Percentiles rank a stretch among this genome's conserved stretches.
phyloP scores from a whole-genome alignment of 2,888 invertebrate species.

The Diplazon laetatorius region DNA sequence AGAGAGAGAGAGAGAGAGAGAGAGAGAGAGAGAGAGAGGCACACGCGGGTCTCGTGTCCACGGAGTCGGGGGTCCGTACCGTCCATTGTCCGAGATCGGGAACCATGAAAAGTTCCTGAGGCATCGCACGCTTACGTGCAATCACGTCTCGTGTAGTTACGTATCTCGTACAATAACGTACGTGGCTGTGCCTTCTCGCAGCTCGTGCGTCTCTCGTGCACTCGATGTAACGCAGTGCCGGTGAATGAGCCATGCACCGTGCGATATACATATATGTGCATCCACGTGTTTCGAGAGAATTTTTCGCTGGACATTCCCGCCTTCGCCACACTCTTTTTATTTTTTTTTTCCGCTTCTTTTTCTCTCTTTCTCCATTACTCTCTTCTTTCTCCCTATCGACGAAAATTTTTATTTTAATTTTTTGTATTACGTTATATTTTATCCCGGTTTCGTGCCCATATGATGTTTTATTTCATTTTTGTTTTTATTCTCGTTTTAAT shows the following conservation, averaged over 20 bases:
- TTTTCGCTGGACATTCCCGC: background rate
- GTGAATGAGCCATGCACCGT: slow-evolving; percentile 20
- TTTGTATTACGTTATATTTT: too few relatives aligned
- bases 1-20: too few relatives aligned
- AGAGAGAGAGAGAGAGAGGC: background rate
- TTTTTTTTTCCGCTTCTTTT: too few relatives aligned
- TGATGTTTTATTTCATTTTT: too few relatives aligned
- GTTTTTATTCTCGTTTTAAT: too few relatives aligned
- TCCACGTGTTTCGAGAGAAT: slow-evolving; percentile 52
- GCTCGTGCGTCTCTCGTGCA: slow-evolving; percentile 55
- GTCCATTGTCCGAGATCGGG: slow-evolving; percentile 75
- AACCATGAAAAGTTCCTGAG: slow-evolving; percentile 74
- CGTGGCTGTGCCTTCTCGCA: background rate
- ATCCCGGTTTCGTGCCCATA: too few relatives aligned
- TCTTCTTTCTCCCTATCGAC: too few relatives aligned
- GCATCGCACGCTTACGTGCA: slow-evolving; percentile 59
- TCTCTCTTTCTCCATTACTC: background rate
- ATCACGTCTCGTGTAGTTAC: slow-evolving; percentile 19
- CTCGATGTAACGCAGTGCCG: slow-evolving; percentile 41
- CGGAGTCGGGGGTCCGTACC: slow-evolving; percentile 59
- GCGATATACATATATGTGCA: slow-evolving; percentile 37
- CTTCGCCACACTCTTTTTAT: too few relatives aligned
- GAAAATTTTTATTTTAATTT: too few relatives aligned
- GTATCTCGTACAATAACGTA: slow-evolving; percentile 27
- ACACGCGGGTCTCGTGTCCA: slow-evolving; percentile 50